Conservation (phyloP, 1,140 invertebrate genomes). For the Muscidifurax raptorellus region DNA sequence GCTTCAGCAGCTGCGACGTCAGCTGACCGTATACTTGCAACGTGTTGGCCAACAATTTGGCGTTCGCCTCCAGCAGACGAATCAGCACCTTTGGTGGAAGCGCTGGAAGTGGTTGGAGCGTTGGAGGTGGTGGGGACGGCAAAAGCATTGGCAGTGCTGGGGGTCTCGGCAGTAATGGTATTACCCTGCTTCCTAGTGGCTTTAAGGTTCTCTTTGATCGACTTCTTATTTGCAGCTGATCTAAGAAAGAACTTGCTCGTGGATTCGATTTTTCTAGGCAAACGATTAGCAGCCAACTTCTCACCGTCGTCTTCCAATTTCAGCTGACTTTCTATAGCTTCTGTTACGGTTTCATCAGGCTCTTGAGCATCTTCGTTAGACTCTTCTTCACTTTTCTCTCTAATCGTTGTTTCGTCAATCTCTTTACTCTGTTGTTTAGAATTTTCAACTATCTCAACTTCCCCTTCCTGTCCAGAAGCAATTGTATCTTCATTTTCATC, state of each 20-base stretch:
- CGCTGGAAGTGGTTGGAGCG: background rate
- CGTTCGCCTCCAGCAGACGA: background rate
- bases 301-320: background rate
- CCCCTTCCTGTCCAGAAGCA: background rate
- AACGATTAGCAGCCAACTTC: constrained; percentile 10
- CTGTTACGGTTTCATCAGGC: background rate
- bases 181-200: background rate
- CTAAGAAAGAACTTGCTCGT: constrained; percentile 11
- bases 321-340: background rate
- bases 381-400: background rate
- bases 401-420: background rate
- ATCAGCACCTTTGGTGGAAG: background rate
- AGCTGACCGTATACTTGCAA: background rate
- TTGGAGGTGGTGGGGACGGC: background rate
- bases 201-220: background rate
- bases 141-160: too few species aligned
- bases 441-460: background rate
- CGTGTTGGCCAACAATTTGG: background rate
- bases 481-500: background rate
- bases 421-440: background rate
- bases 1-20: background rate
- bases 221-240: background rate
- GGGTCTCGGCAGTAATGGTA: background rate
- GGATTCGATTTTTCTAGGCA: constrained; percentile 34
- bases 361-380: background rate